A percentile compares a stretch with the other conserved stretches of the same genome.
Evolutionary conservation across 2,113 vertebrate species (phyloP).

Genomic region (Silurus asotus): DNA sequence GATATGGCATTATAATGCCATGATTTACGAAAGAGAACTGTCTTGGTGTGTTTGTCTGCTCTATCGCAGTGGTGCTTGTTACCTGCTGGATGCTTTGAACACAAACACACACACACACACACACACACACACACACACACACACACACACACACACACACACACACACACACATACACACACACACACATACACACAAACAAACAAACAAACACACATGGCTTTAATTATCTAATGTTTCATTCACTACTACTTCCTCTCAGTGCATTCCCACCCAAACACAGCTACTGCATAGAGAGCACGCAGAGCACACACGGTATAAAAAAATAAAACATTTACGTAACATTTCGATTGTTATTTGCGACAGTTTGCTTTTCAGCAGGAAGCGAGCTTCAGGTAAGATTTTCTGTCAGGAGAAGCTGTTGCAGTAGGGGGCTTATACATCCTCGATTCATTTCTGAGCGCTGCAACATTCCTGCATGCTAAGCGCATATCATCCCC

Average conservation of each 20-base stretch:
- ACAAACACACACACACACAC: too few species aligned
- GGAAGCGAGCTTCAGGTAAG: neutral
- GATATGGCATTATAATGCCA: neutral
- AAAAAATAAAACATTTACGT: neutral
- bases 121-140: too few species aligned
- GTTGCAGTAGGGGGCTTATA: conserved; percentile 29
- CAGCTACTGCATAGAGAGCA: conserved; percentile 3
- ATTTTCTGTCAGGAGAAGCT: neutral
- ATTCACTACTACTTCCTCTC: conserved; percentile 1
- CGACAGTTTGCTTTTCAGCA: conserved; percentile 5
- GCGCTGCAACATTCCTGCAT: conserved; percentile 40
- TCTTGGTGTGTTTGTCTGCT: neutral
- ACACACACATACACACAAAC: conserved; percentile 2
- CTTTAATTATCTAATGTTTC: conserved; percentile 16
- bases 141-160: neutral
- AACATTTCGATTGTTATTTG: neutral
- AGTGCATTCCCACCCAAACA: conserved; percentile 4
- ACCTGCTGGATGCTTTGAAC: neutral
- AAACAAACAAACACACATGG: neutral
- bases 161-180: neutral
- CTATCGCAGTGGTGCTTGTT: neutral
- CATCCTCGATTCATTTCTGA: conserved; percentile 33
- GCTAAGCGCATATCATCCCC: conserved; percentile 34
- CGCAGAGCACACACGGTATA: neutral
- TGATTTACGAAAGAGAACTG: neutral